phyloP scores from a whole-genome alignment of 1,140 invertebrate genomes.

The Pseudomyrmex pallidus region DNA sequence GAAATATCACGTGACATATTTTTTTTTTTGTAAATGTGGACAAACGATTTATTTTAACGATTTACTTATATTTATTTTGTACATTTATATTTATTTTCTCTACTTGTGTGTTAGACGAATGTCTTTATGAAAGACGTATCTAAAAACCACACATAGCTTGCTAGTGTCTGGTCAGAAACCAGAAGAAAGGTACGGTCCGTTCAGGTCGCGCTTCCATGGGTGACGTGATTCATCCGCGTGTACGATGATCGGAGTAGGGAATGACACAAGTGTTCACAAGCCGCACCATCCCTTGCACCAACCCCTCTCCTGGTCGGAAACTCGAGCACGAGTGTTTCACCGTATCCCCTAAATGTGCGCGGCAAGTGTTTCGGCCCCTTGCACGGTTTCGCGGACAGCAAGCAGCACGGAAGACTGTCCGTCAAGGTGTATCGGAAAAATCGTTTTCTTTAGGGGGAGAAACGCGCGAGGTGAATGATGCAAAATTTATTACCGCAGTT shows the following conservation, averaged over 20 bases:
- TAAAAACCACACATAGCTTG: neutral
- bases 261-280: conserved; percentile 83
- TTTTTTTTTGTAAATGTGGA: neutral
- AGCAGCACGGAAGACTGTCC: conserved; percentile 23
- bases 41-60: too few relatives aligned
- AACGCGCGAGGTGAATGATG: too few relatives aligned
- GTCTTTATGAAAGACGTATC: too few relatives aligned
- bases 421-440: neutral
- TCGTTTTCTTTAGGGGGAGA: neutral
- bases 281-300: conserved; percentile 74
- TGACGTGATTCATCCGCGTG: conserved; percentile 71
- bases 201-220: conserved; percentile 16
- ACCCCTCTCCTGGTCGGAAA: conserved; percentile 69
- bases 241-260: conserved; percentile 78
- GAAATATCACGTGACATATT: neutral
- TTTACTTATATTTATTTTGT: neutral
- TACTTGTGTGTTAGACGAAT: too few relatives aligned
- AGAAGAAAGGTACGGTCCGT: conserved; percentile 48
- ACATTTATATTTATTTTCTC: too few relatives aligned
- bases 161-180: neutral
- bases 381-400: conserved; percentile 48
- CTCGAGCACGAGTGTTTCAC: conserved; percentile 59
- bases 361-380: conserved; percentile 65
- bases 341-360: conserved; percentile 33
- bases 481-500: neutral